Conservation (phyloP, 2,888 invertebrate species). For the Scrobipalpa costella region DNA sequence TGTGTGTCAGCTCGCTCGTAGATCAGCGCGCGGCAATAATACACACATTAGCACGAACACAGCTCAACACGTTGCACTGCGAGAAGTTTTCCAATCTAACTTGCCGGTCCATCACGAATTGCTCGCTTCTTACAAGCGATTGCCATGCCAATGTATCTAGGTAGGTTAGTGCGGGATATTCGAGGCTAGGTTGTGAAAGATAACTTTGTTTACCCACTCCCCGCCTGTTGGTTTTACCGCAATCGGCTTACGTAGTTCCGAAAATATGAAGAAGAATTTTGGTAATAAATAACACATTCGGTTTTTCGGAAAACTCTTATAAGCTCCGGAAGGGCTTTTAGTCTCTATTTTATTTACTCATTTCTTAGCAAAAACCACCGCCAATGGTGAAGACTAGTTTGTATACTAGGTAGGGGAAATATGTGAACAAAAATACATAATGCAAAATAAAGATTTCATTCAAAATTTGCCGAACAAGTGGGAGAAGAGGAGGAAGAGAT, state of each 20-base stretch:
- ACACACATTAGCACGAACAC: slow-evolving; percentile 54
- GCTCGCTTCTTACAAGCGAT: slow-evolving; percentile 56
- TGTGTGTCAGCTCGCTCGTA: neutral
- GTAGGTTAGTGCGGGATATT: slow-evolving; percentile 41
- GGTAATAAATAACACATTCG: neutral
- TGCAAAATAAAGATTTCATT: slow-evolving; percentile 72
- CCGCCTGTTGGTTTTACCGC: neutral
- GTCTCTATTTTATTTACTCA: slow-evolving; percentile 30
- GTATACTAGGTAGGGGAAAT: slow-evolving; percentile 63
- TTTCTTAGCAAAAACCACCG: slow-evolving; percentile 33
- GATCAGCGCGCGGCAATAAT: slow-evolving; percentile 37
- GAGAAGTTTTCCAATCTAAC: slow-evolving; percentile 74
- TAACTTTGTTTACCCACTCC: neutral
- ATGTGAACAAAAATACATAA: slow-evolving; percentile 73
- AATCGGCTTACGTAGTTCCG: slow-evolving; percentile 8
- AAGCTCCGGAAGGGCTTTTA: slow-evolving; percentile 34
- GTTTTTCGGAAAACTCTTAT: slow-evolving; percentile 41
- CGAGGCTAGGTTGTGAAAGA: neutral
- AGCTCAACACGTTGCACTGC: slow-evolving; percentile 56
- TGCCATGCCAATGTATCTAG: slow-evolving; percentile 48
- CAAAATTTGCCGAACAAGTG: too few species aligned
- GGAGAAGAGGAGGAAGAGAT: too few species aligned
- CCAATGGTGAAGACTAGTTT: too few species aligned
- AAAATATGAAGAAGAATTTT: neutral
- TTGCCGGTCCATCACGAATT: slow-evolving; percentile 65